These are phyloP conservation scores for Timema cristinae DNA, from an alignment of 2,888 invertebrate species.

Conservation along the genomic window DNA sequence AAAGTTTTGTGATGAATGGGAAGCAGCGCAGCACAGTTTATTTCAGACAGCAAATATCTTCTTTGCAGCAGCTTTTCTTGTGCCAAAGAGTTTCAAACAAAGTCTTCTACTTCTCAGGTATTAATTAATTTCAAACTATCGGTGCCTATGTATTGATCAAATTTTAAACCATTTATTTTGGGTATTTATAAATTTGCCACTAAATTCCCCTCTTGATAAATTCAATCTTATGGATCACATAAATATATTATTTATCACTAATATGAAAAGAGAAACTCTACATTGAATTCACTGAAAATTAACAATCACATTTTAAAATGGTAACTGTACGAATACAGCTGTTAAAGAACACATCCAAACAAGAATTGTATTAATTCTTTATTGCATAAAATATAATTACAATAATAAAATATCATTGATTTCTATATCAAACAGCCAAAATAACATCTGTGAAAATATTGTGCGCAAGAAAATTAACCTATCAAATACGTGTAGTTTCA, in stretches of 20 bases:
- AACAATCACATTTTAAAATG: no score
- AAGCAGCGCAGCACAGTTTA: conserved; percentile 72
- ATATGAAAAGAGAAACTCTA: not conserved
- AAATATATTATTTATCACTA: not conserved
- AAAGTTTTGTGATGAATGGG: conserved; percentile 70
- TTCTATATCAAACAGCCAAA: no score
- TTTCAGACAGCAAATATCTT: conserved; percentile 80
- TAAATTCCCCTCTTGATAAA: not conserved
- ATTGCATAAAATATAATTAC: no score
- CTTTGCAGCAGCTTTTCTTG: conserved; percentile 74
- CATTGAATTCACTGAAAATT: not conserved
- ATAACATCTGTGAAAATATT: no score
- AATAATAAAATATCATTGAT: no score
- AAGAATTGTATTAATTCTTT: no score
- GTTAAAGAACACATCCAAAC: no score
- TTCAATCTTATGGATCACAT: not conserved
- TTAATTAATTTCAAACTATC: conserved; percentile 22
- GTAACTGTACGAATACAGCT: no score
- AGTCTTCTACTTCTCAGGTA: conserved; percentile 60
- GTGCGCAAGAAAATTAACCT: no score
- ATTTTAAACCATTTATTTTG: no score
- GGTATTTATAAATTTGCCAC: not conserved
- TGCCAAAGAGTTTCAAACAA: conserved; percentile 75
- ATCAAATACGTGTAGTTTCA: no score
- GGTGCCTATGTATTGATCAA: no score